phyloP scores from a whole-genome alignment of 2,113 vertebrate genomes.

The Barbus barbus region DNA sequence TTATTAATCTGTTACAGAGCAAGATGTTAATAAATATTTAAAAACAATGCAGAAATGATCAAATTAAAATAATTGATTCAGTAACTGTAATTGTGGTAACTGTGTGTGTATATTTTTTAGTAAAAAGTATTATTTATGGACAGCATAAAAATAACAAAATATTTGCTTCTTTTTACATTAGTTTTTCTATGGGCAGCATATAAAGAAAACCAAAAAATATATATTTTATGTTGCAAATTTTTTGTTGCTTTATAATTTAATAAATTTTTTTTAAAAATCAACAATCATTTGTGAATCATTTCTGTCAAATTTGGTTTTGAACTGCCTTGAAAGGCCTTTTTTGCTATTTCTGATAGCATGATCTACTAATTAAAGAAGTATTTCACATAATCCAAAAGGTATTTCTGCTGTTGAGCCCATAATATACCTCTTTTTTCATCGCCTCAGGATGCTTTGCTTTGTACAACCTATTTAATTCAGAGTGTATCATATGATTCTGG shows the following conservation, averaged over 20 bases:
- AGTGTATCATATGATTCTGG: neutral
- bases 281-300: neutral
- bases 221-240: too few species aligned
- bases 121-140: neutral
- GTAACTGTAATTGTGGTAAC: too few species aligned
- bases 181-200: too few species aligned
- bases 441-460: neutral
- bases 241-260: neutral
- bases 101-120: too few species aligned
- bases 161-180: too few species aligned
- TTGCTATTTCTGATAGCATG: neutral
- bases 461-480: neutral
- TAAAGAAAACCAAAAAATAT: too few species aligned
- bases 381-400: conserved; percentile 1
- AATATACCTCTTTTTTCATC: conserved; percentile 4
- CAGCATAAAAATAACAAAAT: too few species aligned
- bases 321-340: too few species aligned
- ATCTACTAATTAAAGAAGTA: neutral
- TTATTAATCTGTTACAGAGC: too few species aligned
- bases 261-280: neutral
- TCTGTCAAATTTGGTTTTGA: neutral
- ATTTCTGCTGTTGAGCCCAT: neutral
- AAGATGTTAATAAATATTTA: too few species aligned
- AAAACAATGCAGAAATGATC: too few species aligned
- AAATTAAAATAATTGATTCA: too few species aligned